These are phyloP conservation scores for Nannospalax galili DNA, from an alignment of 2,113 vertebrate species.

Conservation along the genomic window DNA sequence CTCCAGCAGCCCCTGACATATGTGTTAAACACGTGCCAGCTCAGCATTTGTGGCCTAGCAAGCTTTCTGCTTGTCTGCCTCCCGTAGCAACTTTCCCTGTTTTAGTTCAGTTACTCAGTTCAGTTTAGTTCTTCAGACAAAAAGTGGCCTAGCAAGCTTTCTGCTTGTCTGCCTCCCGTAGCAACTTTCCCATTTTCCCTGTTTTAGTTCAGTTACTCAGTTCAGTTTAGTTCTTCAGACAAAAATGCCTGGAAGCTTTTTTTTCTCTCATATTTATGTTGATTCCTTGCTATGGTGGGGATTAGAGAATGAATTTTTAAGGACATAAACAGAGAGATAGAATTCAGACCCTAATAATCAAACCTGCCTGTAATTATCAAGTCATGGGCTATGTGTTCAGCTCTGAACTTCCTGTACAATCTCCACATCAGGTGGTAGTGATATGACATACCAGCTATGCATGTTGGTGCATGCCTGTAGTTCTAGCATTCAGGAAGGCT, in stretches of 20 bases:
- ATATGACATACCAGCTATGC: neutral
- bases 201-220: neutral
- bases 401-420: neutral
- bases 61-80: neutral
- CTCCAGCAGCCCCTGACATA: neutral
- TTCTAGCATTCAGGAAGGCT: neutral
- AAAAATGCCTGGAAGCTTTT: neutral
- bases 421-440: neutral
- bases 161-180: neutral
- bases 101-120: neutral
- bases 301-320: neutral
- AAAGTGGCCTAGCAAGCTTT: constrained; percentile 15
- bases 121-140: neutral
- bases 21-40: neutral
- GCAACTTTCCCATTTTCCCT: neutral
- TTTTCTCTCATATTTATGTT: neutral
- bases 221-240: neutral
- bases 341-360: neutral
- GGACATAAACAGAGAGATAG: neutral
- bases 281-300: neutral
- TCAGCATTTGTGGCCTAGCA: neutral
- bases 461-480: neutral
- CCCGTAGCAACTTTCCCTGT: neutral
- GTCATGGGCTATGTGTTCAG: neutral
- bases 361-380: neutral